Base-by-base conservation (phyloP, 2,888 invertebrate species). In the Mylabris sibirica region DNA sequence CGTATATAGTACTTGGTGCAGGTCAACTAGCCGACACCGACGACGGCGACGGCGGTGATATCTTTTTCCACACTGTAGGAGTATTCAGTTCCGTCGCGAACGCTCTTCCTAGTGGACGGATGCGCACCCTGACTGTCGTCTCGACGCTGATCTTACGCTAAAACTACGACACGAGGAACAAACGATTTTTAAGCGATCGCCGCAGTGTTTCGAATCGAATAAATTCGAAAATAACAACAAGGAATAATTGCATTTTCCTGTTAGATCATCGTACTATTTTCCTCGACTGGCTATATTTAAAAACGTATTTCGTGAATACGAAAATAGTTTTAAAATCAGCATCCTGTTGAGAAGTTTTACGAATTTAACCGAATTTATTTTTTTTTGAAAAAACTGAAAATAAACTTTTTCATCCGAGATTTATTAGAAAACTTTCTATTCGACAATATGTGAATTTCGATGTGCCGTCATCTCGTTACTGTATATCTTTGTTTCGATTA, bases 271-370 rank as follows among this genome's bases (percentile, higher is more conserved):
- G 68, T 67, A 63, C 35, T 60, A 60, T 20, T 35, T 63, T 34
- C 53, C 30, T 30, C 60, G 64, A 72, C 73, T 65, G 65, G 71
- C 73, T 73, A 72, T 72, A 74, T 72, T 72, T 74, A 74, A 63
- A 72, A 67, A 66, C 72, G 69, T 70, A 70, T 64, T 57, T 24
- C 57, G 22, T 64, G 66, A 68, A 74, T 65, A 68, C 71, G 69
- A 70, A 22, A 71, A 67, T 72, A 71, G 71, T 74, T 76, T 74
- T 74, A 75, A 76, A 75, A 75, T 57, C 74, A 74, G 75, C 71
- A 71, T 63, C 65, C 59, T 70, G 67, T 66, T 68, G 71, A 66
- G 66, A 71, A 73, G 72, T 68, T 73, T 73, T 72, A 70, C 75
- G 65, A 73, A 75, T 73, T 72, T 69, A 74, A 65, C 70, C 69